Percentiles rank a stretch among this genome's conserved stretches.
phyloP scores from a whole-genome alignment of 2,113 vertebrate genomes.

The Rhynchopsitta pachyrhyncha region DNA sequence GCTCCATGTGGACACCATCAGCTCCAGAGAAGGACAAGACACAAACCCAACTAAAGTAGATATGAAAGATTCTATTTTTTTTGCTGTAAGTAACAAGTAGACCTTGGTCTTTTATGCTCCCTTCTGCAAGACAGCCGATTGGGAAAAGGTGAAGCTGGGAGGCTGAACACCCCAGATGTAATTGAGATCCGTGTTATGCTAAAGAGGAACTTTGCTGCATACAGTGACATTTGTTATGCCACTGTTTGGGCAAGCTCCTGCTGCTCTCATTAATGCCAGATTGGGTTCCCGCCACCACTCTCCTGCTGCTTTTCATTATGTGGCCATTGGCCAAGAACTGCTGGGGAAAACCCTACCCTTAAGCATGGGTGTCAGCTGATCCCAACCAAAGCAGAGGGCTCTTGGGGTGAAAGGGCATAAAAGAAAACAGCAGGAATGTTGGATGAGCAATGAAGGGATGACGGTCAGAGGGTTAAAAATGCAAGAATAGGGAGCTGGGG shows the following conservation, averaged over 20 bases:
- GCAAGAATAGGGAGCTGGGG: not conserved
- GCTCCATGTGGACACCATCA: not conserved
- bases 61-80: not conserved
- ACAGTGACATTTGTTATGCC: fast-evolving
- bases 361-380: not conserved
- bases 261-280: slow-evolving; percentile 41
- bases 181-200: not conserved
- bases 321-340: not conserved
- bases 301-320: not conserved
- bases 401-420: not conserved
- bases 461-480: not conserved
- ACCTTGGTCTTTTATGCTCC: not conserved
- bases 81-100: not conserved
- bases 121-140: not conserved
- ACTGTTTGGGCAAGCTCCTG: not conserved
- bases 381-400: not conserved
- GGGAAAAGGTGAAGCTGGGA: not conserved
- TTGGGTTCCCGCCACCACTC: not conserved
- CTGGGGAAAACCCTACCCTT: slow-evolving; percentile 42
- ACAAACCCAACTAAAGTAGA: not conserved
- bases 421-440: not conserved
- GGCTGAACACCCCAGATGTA: not conserved
- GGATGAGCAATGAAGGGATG: not conserved
- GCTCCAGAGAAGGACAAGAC: not conserved
- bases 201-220: not conserved